Base-by-base conservation (phyloP, 2,113 vertebrate genomes). In the Uria lomvia region DNA sequence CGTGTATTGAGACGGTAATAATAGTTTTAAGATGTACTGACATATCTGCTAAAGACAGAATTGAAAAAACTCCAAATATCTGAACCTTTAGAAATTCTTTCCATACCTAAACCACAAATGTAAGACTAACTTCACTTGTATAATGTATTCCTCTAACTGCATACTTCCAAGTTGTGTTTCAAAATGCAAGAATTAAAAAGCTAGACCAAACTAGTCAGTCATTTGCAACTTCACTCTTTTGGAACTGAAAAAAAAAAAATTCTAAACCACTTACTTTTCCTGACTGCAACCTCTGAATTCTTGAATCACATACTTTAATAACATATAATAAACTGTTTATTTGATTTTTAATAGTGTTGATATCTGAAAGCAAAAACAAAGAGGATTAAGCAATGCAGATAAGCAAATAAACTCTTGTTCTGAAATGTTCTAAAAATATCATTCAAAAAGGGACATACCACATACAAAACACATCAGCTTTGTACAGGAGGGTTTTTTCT, bases 321-420 rank as follows among this genome's bases (percentile, higher is more conserved):
- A 99, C 99, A 98, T 99, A 99, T 85, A 99, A 98, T 97, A 99
- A 99, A 98, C 99, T 99, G 98, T 99, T 99, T 97, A 99, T 99
- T 98, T 99, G 99, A 98, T 99, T 99, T 98, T 99, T 99, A 95
- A 99, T 99, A 97, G 98, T 98, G 97, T 99, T 99, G 97, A 99
- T 99, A 98, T 99, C 99, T 99, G 97, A 94, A 96, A 98, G 67
- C 20, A 97, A 97, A 97, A 95, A 20, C 60, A 97, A 72, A 95
- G 63, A 97, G 45, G 85, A 96, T 74, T 95, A 79, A 92, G 26
- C 15, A 91, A 87, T 29, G 19, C 5, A 70, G 26, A 70, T 12
- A 7, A 70, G 29, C 47, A 81, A 62, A 75, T 22, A 56, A 60
- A 73, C 10, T 43, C 11, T 34, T 86, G 38, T 36, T 32, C 38